Evolutionary conservation across 37 sponge, comb jelly and placozoan genomes (phyloP), one percentile per base, ranked within the genome.

Genomic region (Petrosia ficiformis): DNA sequence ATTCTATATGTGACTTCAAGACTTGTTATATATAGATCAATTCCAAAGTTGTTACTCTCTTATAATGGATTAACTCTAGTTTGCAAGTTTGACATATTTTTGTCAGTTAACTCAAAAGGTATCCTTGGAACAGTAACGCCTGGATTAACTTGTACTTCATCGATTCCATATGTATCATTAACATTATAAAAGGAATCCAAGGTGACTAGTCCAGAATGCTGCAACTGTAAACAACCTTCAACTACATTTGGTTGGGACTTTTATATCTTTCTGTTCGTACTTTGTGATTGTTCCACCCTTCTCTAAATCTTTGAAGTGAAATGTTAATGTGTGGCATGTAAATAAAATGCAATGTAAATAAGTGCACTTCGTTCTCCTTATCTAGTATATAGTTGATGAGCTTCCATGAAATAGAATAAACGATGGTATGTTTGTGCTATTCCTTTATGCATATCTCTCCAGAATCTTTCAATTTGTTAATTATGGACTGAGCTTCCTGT

Each of bases 401-500:
- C 3, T 34, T 84, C 85, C 57, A 84, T 19, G 67, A 78, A 42
- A 38, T 73, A 73, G 48, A 77, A 84, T 43, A 84, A 35, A 4
- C 60, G 72, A 36, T 84, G 78, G 39, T 78, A 84, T n/a, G 71
- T 4, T 61, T 5, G 14, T 0, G 71, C 66, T 1, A 84, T 73
- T 65, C 80, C 65, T 10, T 67, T 0, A 65, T 77, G 77, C 32
- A 65, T 41, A 31, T 77, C 79, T 41, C 83, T 42, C 89, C 89
- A 87, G 21, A 87, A 42, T 36, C 87, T 40, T 68, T 87, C 87
- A 35, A 87, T 81, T 31, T 77, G 82, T 25, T 81, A 76, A 66
- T 82, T 87, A 34, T 87, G 88, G 19, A 82, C 83, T 36, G 82
- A 82, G 6, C 73, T 32, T 8, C 88, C 89, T 73, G 68, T 60